Base-by-base conservation (phyloP, 2,113 vertebrate species). In the Dermatemys mawii region DNA sequence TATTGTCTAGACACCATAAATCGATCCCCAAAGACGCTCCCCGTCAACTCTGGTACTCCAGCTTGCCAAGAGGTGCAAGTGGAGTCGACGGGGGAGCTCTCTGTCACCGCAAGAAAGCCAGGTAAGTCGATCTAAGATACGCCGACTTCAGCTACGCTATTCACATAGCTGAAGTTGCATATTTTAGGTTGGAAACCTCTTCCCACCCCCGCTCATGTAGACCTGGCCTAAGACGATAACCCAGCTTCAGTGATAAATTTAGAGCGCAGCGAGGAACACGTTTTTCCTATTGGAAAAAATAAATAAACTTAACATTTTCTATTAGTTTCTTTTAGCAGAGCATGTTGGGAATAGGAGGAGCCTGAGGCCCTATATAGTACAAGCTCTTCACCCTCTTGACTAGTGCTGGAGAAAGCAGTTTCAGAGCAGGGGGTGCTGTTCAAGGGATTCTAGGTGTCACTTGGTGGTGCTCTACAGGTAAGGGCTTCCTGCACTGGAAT, bases 351-450 rank as follows among this genome's bases (percentile, higher is more conserved):
- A 38, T 26, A 14, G 38, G 38, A 44, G 38, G 38, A 38, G 38
- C 11, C 0, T n/a, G 75, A 27, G 35, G 8, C 26, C 48, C 24
- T 54, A 11, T 22, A 14, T 7, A 2, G 14, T 75, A 46, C 21
- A 9, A 35, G 2, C 49, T 2, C 55, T 85, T 5, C 50, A 85
- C 49, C 5, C 44, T 76, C 60, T 75, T 60, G 87, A 81, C 3
- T 11, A 3, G 8, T 50, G 24, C 83, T 67, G 35, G 63, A 67
- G 35, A n/a, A 38, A 67, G 17, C 63, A 38, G 17, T 67, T 67
- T 38, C 32, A 67, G 35, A n/a, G 35, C 35, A 67, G 35, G 17
- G 63, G 17, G 19, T 38, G 35, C 16, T 21, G 4, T 67, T 38
- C 35, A 16, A 67, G 60, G 17, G 16, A 44, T 75, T 35, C 27